Evolutionary conservation across 2,888 invertebrate species (phyloP).

Genomic region (Balanococcus diminutus): DNA sequence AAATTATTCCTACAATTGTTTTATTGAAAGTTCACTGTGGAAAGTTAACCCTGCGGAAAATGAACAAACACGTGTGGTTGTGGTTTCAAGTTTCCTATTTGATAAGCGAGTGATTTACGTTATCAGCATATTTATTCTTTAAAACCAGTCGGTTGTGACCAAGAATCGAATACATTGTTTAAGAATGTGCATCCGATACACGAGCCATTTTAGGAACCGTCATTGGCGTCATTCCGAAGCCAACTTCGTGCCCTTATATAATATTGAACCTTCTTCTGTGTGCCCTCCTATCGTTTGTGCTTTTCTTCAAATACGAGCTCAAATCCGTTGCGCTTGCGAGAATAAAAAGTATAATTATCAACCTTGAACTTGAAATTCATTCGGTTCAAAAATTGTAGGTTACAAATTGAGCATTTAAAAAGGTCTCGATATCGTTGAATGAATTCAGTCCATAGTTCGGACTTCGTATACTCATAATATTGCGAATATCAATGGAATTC

Average conservation of each 20-base stretch:
- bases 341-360: neutral
- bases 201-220: neutral
- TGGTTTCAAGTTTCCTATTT: neutral
- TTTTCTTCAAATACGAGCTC: neutral
- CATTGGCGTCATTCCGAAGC: neutral
- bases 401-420: neutral
- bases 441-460: conserved; percentile 10
- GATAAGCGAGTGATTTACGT: neutral
- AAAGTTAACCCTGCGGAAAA: neutral
- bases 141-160: neutral
- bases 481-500: neutral
- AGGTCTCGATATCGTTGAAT: neutral
- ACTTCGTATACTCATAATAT: neutral
- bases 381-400: neutral
- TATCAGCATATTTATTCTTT: neutral
- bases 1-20: no score
- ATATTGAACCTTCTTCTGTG: neutral
- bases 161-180: neutral
- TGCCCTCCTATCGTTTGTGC: neutral
- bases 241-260: no score
- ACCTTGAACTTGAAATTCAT: neutral
- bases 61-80: neutral
- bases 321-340: neutral
- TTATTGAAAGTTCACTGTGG: neutral
- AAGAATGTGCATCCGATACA: neutral